Base-by-base conservation (phyloP, 2,797 vertebrate genomes). In the Neosilurus mollespiculum region DNA sequence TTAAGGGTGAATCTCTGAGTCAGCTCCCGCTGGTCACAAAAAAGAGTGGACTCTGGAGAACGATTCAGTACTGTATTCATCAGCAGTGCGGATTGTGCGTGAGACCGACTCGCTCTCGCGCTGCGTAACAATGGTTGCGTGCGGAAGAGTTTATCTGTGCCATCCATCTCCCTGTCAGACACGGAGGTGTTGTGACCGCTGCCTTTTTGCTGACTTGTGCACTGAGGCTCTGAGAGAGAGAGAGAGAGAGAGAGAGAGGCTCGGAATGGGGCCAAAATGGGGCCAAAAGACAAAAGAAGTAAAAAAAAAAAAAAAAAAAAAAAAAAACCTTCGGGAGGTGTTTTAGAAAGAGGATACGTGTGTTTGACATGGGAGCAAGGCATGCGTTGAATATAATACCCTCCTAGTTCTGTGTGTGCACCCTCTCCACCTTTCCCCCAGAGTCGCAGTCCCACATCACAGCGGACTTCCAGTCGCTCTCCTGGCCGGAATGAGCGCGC, bases 121-220 rank as follows among this genome's bases (percentile, higher is more conserved):
- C 58, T 61, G 75, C 22, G 14, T 89, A 94, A 94, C 93, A 94
- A 94, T 93, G 91, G 93, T 94, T 94, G 93, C 93, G 93, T 95
- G 93, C 91, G 53, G 92, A 93, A 92, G 89, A 75, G n/a, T 77
- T 59, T 92, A 93, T 93, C 91, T 91, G 85, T 86, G 90, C 89
- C 92, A 93, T 94, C 90, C 91, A 93, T 94, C 93, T 93, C 92
- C 90, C 90, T 94, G 94, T 92, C 92, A 94, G 89, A 92, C 91
- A 93, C 90, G 85, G 91, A 91, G 90, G 91, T 93, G 66, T 72
- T 56, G 30, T 82, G 56, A 81, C 1, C 9, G 16, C 79, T 64
- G 56, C 58, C 83, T 84, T 87, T 81, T 84, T 62, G 80, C 86
- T 83, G 85, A 86, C 83, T 88, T 78, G 78, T 84, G 86, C 89